Evolutionary conservation across 2,797 vertebrate species (phyloP).

Genomic region (Spinus olivaceus): DNA sequence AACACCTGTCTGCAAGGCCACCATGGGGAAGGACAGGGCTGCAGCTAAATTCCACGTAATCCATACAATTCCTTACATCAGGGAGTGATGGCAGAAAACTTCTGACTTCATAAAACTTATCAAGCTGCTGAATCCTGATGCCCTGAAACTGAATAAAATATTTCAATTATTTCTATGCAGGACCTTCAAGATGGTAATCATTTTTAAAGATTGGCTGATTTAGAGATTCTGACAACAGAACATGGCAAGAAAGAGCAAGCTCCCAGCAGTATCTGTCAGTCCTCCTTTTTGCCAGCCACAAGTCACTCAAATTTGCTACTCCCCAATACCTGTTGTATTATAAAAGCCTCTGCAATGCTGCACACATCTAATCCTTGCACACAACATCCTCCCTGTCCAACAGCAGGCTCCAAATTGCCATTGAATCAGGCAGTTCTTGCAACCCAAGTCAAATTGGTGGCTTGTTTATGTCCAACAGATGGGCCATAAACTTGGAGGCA

Average conservation of each 20-base stretch:
- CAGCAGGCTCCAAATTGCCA: background rate
- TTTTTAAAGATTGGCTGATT: background rate
- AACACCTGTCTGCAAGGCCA: background rate
- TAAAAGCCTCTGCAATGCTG: background rate
- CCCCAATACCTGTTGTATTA: background rate
- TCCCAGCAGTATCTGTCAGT: background rate
- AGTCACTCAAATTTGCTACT: background rate
- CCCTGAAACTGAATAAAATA: background rate
- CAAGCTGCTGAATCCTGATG: background rate
- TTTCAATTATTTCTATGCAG: background rate
- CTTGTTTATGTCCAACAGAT: background rate
- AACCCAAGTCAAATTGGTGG: background rate
- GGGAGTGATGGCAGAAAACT: accelerated
- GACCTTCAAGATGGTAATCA: background rate
- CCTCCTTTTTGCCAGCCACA: background rate
- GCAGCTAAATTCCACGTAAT: background rate
- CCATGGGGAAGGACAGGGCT: background rate
- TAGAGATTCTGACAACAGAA: background rate
- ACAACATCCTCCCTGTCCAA: background rate
- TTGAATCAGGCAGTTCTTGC: background rate
- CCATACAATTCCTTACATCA: background rate
- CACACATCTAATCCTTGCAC: background rate
- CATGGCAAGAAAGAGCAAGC: background rate
- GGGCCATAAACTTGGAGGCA: background rate
- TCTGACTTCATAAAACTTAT: background rate